Evolutionary conservation across 2,888 invertebrate species (phyloP), one percentile per base, ranked within the genome.

Genomic region (Sisyra nigra): DNA sequence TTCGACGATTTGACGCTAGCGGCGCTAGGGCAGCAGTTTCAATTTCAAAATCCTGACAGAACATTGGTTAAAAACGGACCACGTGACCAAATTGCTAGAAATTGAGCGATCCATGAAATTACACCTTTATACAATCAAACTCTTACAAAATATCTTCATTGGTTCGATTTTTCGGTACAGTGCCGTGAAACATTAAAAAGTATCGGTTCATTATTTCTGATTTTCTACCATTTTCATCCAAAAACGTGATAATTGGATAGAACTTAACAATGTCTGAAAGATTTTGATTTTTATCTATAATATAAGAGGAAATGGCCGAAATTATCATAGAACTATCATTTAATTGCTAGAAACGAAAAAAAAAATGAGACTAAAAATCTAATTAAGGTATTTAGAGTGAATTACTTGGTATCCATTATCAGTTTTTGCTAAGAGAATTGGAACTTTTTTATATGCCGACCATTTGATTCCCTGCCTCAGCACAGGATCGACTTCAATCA

Each of bases 401-500:
- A n/a, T n/a, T n/a, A 76, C 76, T 66, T 77, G 78, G 61, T 81
- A 86, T 17, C 81, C 84, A 42, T 74, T 71, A 37, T 70, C 67
- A 9, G 77, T 75, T 61, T 86, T 74, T 1, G 80, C 79, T 36
- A 94, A 66, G 35, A 93, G 61, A 55, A 93, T 86, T 2, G 96
- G 94, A 8, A 98, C 97, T 71, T 98, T 98, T 57, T 81, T 89
- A 57, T 96, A 92, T 0, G 74, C 65, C 0, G 94, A 88, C 89
- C 96, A 97, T 57, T 84, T 86, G 44, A 94, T 80, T 52, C 94
- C 84, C 52, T 83, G 82, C 14, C 91, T 72, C 1, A 92, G 69
- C 0, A 98, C 91, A 8, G 97, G 94, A 63, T 98, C 93, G 0
- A 98, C 97, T 68, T 98, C 97, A 3, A 98, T 84, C 6, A 98